These are phyloP conservation scores for Odontesthes bonariensis DNA, from an alignment of 2,113 vertebrate genomes.

Conservation along the genomic window DNA sequence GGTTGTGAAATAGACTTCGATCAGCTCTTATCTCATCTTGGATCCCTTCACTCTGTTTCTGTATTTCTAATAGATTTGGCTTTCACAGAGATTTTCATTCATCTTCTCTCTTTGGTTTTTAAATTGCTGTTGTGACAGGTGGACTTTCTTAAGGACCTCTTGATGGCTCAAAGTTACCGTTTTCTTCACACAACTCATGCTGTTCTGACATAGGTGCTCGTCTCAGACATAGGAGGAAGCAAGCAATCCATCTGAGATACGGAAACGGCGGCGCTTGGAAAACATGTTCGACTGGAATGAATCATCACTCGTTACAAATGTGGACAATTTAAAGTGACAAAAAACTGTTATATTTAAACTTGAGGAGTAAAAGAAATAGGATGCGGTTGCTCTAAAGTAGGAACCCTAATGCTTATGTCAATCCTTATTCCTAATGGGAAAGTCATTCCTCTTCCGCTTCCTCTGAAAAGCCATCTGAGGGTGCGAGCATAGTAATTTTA, in stretches of 20 bases:
- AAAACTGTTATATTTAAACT: background rate
- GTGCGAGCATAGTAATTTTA: background rate
- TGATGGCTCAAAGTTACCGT: slow-evolving; percentile 32
- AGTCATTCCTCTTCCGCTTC: background rate
- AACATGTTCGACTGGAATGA: background rate
- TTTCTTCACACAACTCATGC: slow-evolving; percentile 34
- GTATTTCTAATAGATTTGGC: slow-evolving; percentile 41
- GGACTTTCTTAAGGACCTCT: slow-evolving; percentile 19
- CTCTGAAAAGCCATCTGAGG: background rate
- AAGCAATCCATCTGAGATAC: slow-evolving; percentile 7
- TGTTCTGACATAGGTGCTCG: background rate
- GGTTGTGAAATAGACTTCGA: slow-evolving; percentile 59
- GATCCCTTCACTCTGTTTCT: slow-evolving; percentile 29
- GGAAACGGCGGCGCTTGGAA: background rate
- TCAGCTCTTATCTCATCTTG: slow-evolving; percentile 42
- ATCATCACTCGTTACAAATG: slow-evolving; percentile 21
- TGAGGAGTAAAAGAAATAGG: slow-evolving; percentile 7
- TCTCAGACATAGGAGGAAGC: slow-evolving; percentile 2
- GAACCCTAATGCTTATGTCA: background rate
- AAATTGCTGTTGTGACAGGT: slow-evolving; percentile 49
- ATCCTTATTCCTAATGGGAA: background rate
- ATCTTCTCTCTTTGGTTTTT: slow-evolving; percentile 37
- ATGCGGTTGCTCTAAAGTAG: slow-evolving; percentile 3
- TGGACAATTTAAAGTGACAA: background rate
- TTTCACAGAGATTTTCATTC: slow-evolving; percentile 34